Percentiles rank a stretch among this genome's conserved stretches.
These are phyloP conservation scores for Elgaria multicarinata DNA, from an alignment of 2,113 vertebrate species.

Conservation along the genomic window DNA sequence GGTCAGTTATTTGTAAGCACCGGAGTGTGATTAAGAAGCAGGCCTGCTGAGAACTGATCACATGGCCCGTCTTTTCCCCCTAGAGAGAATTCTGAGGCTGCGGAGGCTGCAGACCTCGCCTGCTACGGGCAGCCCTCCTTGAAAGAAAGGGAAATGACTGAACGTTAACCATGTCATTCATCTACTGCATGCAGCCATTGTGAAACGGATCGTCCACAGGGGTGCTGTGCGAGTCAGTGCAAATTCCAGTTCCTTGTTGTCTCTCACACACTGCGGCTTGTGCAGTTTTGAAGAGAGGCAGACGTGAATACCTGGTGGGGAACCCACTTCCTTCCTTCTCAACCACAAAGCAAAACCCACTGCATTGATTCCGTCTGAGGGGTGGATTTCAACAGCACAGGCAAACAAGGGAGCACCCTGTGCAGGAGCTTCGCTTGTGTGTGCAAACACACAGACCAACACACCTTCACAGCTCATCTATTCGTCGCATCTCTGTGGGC, in stretches of 20 bases:
- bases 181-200: too few relatives aligned
- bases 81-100: not conserved
- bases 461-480: not conserved
- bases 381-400: not conserved
- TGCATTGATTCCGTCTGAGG: not conserved
- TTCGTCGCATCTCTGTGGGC: rapidly evolving
- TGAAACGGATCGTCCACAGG: not conserved
- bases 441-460: not conserved
- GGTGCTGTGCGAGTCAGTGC: not conserved
- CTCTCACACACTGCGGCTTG: not conserved
- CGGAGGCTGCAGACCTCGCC: too few relatives aligned
- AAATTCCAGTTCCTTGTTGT: not conserved
- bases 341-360: not conserved
- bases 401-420: not conserved
- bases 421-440: not conserved
- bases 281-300: not conserved
- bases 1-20: not conserved
- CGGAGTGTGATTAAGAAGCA: conserved; percentile 10
- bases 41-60: not conserved
- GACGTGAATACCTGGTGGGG: not conserved
- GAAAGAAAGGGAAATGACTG: not conserved
- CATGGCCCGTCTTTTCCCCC: not conserved
- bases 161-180: not conserved
- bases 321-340: not conserved
- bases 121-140: not conserved